phyloP scores from a whole-genome alignment of 2,113 vertebrate species.

The Oryzias melastigma region DNA sequence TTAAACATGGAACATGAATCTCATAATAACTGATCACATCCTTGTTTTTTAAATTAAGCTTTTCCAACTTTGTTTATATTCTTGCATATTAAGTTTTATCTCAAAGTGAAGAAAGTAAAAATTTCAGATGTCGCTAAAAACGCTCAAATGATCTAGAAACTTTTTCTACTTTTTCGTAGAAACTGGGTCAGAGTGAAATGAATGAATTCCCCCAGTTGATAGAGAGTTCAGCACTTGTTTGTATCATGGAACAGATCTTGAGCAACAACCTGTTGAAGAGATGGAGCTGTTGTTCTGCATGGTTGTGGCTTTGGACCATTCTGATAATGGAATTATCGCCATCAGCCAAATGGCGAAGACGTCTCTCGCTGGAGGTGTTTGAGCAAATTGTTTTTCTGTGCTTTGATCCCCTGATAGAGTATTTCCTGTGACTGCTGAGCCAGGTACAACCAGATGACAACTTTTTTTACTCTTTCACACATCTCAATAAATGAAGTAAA shows the following conservation, averaged over 20 bases:
- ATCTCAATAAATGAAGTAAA: too few relatives aligned
- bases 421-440: slow-evolving; percentile 2
- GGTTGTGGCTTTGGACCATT: not conserved
- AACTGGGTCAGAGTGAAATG: slow-evolving; percentile 1
- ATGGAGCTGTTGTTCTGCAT: not conserved
- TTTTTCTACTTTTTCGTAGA: not conserved
- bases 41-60: too few relatives aligned
- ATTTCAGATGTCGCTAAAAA: too few relatives aligned
- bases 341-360: not conserved
- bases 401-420: slow-evolving; percentile 1
- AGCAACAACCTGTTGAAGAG: slow-evolving; percentile 17
- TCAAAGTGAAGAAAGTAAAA: too few relatives aligned
- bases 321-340: slow-evolving; percentile 1
- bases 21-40: too few relatives aligned
- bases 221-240: slow-evolving; percentile 2
- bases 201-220: slow-evolving; percentile 1
- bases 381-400: not conserved
- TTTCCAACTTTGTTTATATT: too few relatives aligned
- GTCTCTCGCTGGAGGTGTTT: not conserved
- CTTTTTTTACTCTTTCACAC: not conserved
- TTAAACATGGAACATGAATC: too few relatives aligned
- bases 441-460: not conserved
- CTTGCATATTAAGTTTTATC: too few relatives aligned
- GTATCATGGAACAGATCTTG: slow-evolving; percentile 34
- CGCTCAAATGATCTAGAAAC: too few relatives aligned